Conservation (phyloP, 2,113 vertebrate genomes). For the Mustela lutreola region DNA sequence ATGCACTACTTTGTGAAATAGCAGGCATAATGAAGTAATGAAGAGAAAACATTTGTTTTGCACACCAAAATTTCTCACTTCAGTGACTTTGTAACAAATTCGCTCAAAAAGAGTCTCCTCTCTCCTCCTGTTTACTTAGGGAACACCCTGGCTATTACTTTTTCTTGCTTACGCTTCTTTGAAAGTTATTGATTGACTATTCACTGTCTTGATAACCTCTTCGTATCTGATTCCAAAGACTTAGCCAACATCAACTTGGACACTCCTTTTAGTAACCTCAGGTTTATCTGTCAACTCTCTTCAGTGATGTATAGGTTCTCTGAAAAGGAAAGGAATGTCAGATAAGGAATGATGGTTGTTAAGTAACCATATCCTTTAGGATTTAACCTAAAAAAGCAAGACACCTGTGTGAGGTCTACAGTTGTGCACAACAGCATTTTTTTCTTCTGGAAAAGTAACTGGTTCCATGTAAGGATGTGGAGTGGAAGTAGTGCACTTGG, state of each 20-base stretch:
- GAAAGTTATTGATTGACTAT: neutral
- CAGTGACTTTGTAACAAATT: conserved; percentile 59
- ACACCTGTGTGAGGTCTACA: neutral
- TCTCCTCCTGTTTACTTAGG: neutral
- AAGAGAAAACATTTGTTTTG: neutral
- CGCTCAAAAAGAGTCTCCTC: neutral
- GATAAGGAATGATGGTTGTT: neutral
- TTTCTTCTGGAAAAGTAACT: neutral
- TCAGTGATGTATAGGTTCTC: conserved; percentile 11
- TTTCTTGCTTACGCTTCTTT: neutral
- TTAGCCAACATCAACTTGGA: neutral
- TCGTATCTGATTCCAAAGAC: conserved; percentile 20
- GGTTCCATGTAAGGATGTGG: neutral
- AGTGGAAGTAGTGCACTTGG: neutral
- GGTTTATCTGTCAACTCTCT: neutral
- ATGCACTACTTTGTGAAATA: neutral
- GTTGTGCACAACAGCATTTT: neutral
- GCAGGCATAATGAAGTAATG: neutral
- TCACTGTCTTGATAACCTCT: conserved; percentile 11
- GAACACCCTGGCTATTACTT: neutral
- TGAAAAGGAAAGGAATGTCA: conserved; percentile 44
- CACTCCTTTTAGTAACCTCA: neutral
- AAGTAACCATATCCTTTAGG: neutral
- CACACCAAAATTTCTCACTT: conserved; percentile 4
- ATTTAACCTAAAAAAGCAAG: neutral